Conservation (phyloP, 1,140 invertebrate genomes). For the Akabosia matsudoensis region DNA sequence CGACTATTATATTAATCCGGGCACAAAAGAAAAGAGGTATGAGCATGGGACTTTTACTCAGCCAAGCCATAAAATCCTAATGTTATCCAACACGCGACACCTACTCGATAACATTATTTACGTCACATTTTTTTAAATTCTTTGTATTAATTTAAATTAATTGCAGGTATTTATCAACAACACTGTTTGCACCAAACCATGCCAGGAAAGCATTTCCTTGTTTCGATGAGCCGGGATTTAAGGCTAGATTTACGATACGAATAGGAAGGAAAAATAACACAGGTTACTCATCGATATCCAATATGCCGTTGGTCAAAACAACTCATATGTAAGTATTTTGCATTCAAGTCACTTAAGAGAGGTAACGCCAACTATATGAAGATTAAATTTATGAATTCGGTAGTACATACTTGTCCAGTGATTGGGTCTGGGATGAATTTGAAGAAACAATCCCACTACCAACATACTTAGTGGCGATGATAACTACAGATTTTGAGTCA, state of each 20-base stretch:
- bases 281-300: conserved; percentile 53
- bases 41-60: neutral
- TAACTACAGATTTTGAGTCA: conserved; percentile 2
- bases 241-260: conserved; percentile 63
- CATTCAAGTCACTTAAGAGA: too few species aligned
- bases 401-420: neutral
- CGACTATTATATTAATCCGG: conserved; percentile 29
- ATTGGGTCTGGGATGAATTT: neutral
- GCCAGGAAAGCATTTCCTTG: conserved; percentile 84
- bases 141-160: neutral
- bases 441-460: conserved; percentile 1
- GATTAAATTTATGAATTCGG: neutral
- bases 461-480: conserved; percentile 2
- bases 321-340: conserved; percentile 15
- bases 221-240: conserved; percentile 78
- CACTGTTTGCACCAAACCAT: conserved; percentile 75
- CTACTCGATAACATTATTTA: too few species aligned
- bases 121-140: neutral
- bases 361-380: too few species aligned
- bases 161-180: conserved; percentile 62
- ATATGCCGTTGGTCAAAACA: conserved; percentile 50
- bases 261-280: conserved; percentile 52
- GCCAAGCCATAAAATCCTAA: too few species aligned
- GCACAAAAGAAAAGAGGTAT: conserved; percentile 9
- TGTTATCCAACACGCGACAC: too few species aligned